Base-by-base conservation (phyloP, 2,888 invertebrate genomes). In the Meloe dianella region DNA sequence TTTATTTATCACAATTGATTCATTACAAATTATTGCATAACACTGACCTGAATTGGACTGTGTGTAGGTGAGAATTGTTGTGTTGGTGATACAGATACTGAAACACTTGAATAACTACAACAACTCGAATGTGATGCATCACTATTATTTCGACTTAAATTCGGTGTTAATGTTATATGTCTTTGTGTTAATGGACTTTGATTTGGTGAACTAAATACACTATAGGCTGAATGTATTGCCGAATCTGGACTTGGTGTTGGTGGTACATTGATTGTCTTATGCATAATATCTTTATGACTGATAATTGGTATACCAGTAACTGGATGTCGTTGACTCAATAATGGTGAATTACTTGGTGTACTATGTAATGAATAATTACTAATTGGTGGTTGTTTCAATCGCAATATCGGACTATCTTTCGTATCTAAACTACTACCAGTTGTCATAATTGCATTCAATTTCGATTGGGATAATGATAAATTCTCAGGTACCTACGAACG, bases 111-210 rank as follows among this genome's bases (percentile, higher is more conserved):
- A 82, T 92, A 93, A 38, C 93, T 93, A 85, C 94, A 94, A 80
- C 94, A 95, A 73, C 94, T 94, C 75, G 94, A 94, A 82, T 93
- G 92, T 68, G 95, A 95, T 2, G 95, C 95, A 81, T 95, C 95
- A 77, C 94, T 94, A 85, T 95, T 95, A 85, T 95, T 95, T 67
- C 95, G 89, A 63, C 94, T 94, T 69, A 95, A 85, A 12, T 93
- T 94, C 47, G 94, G 94, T 62, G 94, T 94, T 77, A 93, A 89
- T 61, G 89, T 89, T 68, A 91, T 88, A 83, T 95, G 95, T 0
- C 95, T 88, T 30, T 93, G 92, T 47, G 94, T 94, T 61, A 94
- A 88, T 1, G 95, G 95, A 76, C 93, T 93, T 74, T 95, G 94
- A 62, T 93, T 94, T 6, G 95, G 95, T 74, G 94, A 94, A 84